Conservation (phyloP, 2,797 vertebrate genomes). For the Erpetoichthys calabaricus region DNA sequence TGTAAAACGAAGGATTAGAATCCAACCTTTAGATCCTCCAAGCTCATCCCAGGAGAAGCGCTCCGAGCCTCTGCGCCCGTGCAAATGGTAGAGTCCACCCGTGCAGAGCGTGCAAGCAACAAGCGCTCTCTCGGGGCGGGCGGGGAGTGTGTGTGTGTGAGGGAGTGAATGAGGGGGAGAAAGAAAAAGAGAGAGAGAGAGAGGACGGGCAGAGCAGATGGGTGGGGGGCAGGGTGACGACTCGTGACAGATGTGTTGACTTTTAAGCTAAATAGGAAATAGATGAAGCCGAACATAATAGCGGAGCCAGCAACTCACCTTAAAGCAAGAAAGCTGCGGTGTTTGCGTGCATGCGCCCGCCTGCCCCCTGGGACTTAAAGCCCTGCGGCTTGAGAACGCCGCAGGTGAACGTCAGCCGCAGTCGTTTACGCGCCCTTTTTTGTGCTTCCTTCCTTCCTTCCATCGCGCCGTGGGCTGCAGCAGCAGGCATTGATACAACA, state of each 20-base stretch:
- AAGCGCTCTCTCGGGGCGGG: slow-evolving; percentile 21
- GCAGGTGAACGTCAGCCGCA: background rate
- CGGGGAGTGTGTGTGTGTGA: slow-evolving; percentile 11
- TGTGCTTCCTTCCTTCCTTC: too few relatives aligned
- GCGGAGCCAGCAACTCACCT: slow-evolving; percentile 15
- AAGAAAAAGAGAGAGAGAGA: slow-evolving; percentile 20
- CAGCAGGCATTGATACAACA: too few relatives aligned
- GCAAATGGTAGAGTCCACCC: slow-evolving; percentile 35
- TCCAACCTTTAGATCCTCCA: slow-evolving; percentile 48
- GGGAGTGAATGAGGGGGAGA: slow-evolving; percentile 8
- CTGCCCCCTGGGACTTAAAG: slow-evolving; percentile 3
- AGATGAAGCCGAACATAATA: slow-evolving; percentile 20
- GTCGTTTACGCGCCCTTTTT: background rate
- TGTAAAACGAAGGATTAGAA: slow-evolving; percentile 65
- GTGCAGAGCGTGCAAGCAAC: slow-evolving; percentile 23
- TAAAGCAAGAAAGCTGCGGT: slow-evolving; percentile 9
- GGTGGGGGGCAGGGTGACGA: slow-evolving; percentile 24
- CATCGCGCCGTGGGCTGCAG: too few relatives aligned
- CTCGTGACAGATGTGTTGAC: slow-evolving; percentile 37
- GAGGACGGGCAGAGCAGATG: slow-evolving; percentile 26
- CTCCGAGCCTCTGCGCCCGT: slow-evolving; percentile 17
- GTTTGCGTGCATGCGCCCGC: background rate
- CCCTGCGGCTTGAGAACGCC: background rate
- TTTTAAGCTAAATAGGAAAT: slow-evolving; percentile 28
- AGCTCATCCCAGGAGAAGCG: slow-evolving; percentile 36